Conservation (phyloP, 1,140 invertebrate species). For the Neodiprion lecontei region DNA sequence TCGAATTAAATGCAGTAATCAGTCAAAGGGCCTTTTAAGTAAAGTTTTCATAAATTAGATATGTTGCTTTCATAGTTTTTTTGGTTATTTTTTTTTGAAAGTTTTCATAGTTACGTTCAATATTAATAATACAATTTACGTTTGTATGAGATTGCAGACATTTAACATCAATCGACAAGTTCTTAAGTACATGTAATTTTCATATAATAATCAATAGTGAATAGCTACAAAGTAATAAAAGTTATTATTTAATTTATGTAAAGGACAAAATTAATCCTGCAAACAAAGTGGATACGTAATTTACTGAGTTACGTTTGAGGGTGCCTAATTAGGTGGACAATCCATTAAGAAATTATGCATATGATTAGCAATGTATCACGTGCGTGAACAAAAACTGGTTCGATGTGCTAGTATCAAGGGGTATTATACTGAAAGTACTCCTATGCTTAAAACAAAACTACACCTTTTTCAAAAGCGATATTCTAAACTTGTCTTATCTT, state of each 20-base stretch:
- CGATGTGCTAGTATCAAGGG: no score
- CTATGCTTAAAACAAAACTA: no score
- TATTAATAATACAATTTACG: slow-evolving; percentile 3
- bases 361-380: background rate
- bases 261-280: background rate
- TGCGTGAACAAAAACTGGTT: background rate
- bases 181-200: background rate
- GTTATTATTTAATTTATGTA: background rate
- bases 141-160: background rate
- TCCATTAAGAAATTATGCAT: background rate
- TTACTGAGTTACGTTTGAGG: background rate
- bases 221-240: background rate
- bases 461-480: no score
- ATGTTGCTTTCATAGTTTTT: background rate
- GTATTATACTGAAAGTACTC: no score
- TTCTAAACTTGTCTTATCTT: background rate
- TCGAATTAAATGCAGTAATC: background rate
- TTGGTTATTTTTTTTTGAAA: no score
- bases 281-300: background rate
- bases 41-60: background rate
- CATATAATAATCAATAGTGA: background rate
- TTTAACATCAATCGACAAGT: background rate
- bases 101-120: background rate
- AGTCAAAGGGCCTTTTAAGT: background rate
- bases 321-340: background rate